A percentile compares a stretch with the other conserved stretches of the same genome.
phyloP scores from a whole-genome alignment of 2,113 vertebrate genomes.

The Ochotona curzoniae region DNA sequence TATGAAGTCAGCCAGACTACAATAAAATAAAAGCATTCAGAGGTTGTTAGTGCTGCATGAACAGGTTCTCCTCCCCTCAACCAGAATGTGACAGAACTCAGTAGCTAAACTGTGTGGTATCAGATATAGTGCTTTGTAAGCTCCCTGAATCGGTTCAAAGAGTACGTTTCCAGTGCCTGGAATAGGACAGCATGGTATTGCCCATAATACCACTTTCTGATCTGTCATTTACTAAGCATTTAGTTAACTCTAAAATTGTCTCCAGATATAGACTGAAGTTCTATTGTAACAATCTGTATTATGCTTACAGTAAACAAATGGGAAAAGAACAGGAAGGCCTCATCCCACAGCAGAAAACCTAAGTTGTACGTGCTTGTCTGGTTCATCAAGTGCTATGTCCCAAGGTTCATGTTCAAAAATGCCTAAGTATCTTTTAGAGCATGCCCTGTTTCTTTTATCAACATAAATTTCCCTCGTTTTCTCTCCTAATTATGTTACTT shows the following conservation, averaged over 20 bases:
- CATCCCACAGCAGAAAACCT: background rate
- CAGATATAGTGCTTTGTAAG: background rate
- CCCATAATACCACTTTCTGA: background rate
- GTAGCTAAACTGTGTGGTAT: background rate
- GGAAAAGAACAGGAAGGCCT: background rate
- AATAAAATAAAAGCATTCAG: background rate
- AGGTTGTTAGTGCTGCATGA: background rate
- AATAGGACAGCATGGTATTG: background rate
- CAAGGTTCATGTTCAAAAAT: background rate
- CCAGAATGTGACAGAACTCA: background rate
- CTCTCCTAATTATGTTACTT: background rate
- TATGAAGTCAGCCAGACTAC: background rate
- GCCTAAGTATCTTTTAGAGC: background rate
- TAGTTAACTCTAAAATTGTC: background rate
- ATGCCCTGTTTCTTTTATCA: background rate
- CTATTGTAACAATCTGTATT: background rate
- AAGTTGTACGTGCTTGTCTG: background rate
- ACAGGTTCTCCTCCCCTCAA: background rate
- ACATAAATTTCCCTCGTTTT: background rate
- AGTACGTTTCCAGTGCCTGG: background rate
- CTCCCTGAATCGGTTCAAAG: background rate
- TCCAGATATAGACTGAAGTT: background rate
- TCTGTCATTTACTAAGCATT: slow-evolving; percentile 6
- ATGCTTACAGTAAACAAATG: background rate
- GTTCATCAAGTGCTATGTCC: background rate